A percentile compares a stretch with the other conserved stretches of the same genome.
phyloP scores from a whole-genome alignment of 2,888 invertebrate genomes.

The Andrena bucephala region DNA sequence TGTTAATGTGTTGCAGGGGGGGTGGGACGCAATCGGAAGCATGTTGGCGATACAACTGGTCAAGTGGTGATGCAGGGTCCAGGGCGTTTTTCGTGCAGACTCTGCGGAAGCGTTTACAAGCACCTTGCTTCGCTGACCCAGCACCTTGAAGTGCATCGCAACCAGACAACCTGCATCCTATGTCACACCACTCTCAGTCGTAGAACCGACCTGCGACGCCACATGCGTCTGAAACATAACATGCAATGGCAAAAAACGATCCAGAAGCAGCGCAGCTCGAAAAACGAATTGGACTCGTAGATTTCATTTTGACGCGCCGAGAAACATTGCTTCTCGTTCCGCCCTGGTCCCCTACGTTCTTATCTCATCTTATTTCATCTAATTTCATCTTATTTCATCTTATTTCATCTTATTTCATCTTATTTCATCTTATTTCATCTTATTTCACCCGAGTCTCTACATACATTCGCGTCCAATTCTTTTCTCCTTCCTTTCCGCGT shows the following conservation, averaged over 20 bases:
- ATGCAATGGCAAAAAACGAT: slow-evolving; percentile 85
- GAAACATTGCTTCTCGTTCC: slow-evolving; percentile 65
- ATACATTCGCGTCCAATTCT: not conserved
- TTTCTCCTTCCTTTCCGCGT: not conserved
- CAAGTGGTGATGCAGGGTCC: slow-evolving; percentile 85
- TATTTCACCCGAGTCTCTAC: not conserved
- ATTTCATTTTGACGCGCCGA: slow-evolving; percentile 47
- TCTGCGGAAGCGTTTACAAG: slow-evolving; percentile 85
- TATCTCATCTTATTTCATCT: not conserved
- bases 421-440: not conserved
- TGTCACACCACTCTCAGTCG: slow-evolving; percentile 85
- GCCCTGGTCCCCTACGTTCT: slow-evolving; percentile 35
- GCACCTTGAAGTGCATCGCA: slow-evolving; percentile 85
- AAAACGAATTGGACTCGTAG: slow-evolving; percentile 81
- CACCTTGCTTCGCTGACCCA: slow-evolving; percentile 85
- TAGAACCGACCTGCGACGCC: slow-evolving; percentile 85
- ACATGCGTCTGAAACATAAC: slow-evolving; percentile 84
- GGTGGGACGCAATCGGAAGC: slow-evolving; percentile 85
- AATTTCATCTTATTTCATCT: not conserved
- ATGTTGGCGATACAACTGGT: slow-evolving; percentile 84
- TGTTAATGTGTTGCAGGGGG: slow-evolving; percentile 85
- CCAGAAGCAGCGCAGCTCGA: slow-evolving; percentile 82
- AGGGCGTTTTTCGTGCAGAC: slow-evolving; percentile 85
- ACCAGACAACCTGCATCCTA: slow-evolving; percentile 85
- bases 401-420: not conserved